Evolutionary conservation across 2,888 invertebrate species (phyloP).

Genomic region (Macrophya alboannulata): DNA sequence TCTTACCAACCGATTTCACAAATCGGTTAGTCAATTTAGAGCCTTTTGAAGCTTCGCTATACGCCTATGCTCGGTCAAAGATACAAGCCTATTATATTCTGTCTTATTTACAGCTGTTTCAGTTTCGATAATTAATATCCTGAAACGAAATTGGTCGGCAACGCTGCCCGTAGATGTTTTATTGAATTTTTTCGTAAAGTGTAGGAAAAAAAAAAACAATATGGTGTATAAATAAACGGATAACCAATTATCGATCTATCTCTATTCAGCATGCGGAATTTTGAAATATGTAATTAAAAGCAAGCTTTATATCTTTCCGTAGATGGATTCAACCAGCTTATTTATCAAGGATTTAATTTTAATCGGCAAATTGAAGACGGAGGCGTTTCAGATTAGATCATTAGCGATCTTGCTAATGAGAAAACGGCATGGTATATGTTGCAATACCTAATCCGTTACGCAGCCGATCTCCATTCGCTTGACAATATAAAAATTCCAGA

Average conservation of each 20-base stretch:
- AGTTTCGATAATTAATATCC: background rate
- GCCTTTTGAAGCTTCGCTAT: background rate
- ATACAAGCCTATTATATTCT: background rate
- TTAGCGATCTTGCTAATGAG: background rate
- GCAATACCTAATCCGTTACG: background rate
- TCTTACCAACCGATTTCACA: constrained; percentile 16
- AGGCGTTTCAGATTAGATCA: background rate
- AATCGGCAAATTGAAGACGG: constrained; percentile 19
- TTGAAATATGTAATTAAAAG: background rate
- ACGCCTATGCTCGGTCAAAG: background rate
- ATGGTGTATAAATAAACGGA: background rate
- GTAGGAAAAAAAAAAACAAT: background rate
- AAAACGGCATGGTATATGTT: background rate
- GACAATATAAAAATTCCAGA: background rate
- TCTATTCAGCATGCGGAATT: background rate
- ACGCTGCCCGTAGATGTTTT: constrained; percentile 7
- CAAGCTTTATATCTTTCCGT: background rate
- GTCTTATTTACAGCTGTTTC: constrained; percentile 18
- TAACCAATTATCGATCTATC: constrained; percentile 17
- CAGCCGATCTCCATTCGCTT: background rate
- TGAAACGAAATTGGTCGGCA: constrained; percentile 15
- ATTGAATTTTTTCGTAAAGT: background rate
- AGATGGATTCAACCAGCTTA: constrained; percentile 15
- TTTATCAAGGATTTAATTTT: background rate
- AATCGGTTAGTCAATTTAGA: background rate